phyloP scores from a whole-genome alignment of 2,888 invertebrate genomes.

The Agrochola lota region DNA sequence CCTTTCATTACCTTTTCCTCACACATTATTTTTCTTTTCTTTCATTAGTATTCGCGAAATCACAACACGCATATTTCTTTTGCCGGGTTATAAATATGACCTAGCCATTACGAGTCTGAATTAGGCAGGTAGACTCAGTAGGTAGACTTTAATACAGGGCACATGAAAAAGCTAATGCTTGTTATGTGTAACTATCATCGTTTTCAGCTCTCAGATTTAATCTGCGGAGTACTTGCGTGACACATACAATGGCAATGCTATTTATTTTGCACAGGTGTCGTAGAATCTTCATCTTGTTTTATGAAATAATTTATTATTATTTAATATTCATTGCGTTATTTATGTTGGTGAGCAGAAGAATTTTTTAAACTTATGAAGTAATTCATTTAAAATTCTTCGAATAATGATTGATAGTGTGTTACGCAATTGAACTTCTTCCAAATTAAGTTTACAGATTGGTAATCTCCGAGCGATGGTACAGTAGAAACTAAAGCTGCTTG shows the following conservation, averaged over 20 bases:
- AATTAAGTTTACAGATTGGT: background rate
- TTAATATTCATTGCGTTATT: no score
- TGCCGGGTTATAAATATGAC: constrained; percentile 63
- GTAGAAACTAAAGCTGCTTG: no score
- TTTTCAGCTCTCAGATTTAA: background rate
- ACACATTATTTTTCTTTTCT: constrained; percentile 42
- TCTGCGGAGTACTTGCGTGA: background rate
- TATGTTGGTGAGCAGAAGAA: no score
- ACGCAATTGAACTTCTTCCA: background rate
- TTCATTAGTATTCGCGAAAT: constrained; percentile 63
- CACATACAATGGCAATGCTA: background rate
- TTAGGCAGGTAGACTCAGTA: constrained; percentile 23
- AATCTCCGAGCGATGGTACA: no score
- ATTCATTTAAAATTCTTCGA: no score
- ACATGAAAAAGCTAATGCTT: background rate
- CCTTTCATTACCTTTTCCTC: constrained; percentile 51
- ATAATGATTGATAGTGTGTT: no score
- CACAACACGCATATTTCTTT: constrained; percentile 67
- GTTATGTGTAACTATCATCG: background rate
- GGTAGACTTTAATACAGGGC: constrained; percentile 21
- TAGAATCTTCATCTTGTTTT: no score
- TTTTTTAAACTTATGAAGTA: no score
- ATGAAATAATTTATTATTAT: no score
- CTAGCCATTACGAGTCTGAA: constrained; percentile 46
- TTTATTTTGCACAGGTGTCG: background rate